Percentiles rank a stretch among this genome's conserved stretches.
Evolutionary conservation across 2,113 vertebrate genomes (phyloP).

Genomic region (Emydocephalus ijimae): DNA sequence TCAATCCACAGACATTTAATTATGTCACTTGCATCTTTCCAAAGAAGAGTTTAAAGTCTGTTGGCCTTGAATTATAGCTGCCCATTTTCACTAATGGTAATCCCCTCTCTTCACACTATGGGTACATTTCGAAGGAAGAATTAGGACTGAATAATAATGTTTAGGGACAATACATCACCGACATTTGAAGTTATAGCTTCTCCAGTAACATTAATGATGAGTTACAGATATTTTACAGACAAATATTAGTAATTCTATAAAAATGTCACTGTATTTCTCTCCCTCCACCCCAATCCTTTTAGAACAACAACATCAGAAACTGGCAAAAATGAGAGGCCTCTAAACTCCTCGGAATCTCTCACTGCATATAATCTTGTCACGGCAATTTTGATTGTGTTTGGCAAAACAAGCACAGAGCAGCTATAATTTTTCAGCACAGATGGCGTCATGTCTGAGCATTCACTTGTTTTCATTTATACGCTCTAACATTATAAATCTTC

Average conservation of each 20-base stretch:
- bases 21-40: neutral
- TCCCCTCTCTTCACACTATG: neutral
- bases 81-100: neutral
- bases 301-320: slow-evolving; percentile 32
- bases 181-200: neutral
- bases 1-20: neutral
- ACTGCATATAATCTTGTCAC: slow-evolving; percentile 43
- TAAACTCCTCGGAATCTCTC: slow-evolving; percentile 28
- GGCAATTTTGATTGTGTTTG: slow-evolving; percentile 54
- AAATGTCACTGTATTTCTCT: neutral
- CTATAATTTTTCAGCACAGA: slow-evolving; percentile 59
- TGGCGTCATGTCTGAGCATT: slow-evolving; percentile 56
- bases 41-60: neutral
- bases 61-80: neutral
- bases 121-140: neutral
- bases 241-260: neutral
- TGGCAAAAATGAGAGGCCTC: slow-evolving; percentile 7
- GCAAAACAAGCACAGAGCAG: slow-evolving; percentile 38
- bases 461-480: slow-evolving; percentile 62
- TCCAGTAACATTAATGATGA: neutral
- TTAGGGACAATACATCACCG: neutral
- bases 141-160: neutral
- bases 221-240: neutral
- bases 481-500: slow-evolving; percentile 57
- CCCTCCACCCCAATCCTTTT: neutral